phyloP scores from a whole-genome alignment of 2,797 vertebrate genomes.

The Sebastes wilsoni region DNA sequence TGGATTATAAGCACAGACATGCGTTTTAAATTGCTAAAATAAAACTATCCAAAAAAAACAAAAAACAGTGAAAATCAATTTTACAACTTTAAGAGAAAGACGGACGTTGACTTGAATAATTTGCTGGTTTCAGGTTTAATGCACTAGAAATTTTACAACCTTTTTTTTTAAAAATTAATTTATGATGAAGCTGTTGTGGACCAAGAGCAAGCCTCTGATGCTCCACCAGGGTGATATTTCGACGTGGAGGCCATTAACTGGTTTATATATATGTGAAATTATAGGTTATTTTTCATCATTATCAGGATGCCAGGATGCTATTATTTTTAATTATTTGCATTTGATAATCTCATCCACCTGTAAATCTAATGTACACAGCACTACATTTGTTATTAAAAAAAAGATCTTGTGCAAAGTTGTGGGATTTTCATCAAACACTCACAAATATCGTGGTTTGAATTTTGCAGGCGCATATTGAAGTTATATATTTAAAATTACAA shows the following conservation, averaged over 20 bases:
- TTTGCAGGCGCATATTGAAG: not conserved
- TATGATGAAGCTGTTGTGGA: not conserved
- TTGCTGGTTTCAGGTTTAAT: constrained; percentile 1
- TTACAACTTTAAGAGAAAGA: constrained; percentile 1
- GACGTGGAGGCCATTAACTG: not conserved
- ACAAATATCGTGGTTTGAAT: not conserved
- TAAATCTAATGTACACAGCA: constrained; percentile 32
- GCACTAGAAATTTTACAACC: not conserved
- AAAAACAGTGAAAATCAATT: not conserved
- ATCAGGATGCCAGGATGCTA: not conserved
- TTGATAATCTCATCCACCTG: constrained; percentile 44
- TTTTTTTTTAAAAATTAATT: not conserved
- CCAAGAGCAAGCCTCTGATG: not conserved
- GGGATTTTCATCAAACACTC: constrained; percentile 24
- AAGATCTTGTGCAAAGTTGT: constrained; percentile 29
- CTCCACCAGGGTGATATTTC: not conserved
- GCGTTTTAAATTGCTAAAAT: constrained; percentile 15
- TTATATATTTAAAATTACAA: not conserved
- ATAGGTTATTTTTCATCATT: not conserved
- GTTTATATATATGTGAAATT: not conserved
- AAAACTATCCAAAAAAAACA: not conserved
- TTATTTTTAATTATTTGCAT: constrained; percentile 26
- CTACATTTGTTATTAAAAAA: constrained; percentile 32
- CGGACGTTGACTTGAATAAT: not conserved
- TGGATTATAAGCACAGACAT: not conserved